Conservation (phyloP, 2,113 vertebrate species). For the Zonotrichia leucophrys region DNA sequence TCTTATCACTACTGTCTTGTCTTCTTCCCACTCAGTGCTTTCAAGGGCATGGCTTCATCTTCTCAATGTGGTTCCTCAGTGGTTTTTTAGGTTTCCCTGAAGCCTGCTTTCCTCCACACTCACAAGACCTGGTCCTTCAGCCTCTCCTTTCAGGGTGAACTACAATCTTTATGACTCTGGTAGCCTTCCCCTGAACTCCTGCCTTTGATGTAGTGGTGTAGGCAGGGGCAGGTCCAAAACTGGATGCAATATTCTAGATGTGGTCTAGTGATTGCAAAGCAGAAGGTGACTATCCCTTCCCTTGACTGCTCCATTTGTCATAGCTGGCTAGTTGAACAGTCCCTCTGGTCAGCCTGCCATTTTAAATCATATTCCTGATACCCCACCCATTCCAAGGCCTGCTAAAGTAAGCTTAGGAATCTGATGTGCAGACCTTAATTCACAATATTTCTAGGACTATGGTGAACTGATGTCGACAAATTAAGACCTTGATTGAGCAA, state of each 20-base stretch:
- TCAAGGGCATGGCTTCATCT: background rate
- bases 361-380: background rate
- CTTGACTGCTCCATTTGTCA: background rate
- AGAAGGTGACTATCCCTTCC: background rate
- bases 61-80: background rate
- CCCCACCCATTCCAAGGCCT: background rate
- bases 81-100: background rate
- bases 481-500: background rate
- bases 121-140: background rate
- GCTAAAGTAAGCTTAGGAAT: background rate
- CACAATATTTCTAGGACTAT: background rate
- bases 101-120: background rate
- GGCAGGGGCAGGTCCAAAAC: rapidly evolving
- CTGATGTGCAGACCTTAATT: background rate
- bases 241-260: background rate
- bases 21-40: background rate
- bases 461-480: background rate
- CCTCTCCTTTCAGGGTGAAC: background rate
- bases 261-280: background rate
- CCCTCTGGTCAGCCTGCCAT: background rate
- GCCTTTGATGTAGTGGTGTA: background rate
- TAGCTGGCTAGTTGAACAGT: background rate
- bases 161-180: background rate
- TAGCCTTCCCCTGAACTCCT: background rate
- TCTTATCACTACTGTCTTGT: background rate